Base-by-base conservation (phyloP, 2,113 vertebrate genomes). In the Chunga burmeisteri region DNA sequence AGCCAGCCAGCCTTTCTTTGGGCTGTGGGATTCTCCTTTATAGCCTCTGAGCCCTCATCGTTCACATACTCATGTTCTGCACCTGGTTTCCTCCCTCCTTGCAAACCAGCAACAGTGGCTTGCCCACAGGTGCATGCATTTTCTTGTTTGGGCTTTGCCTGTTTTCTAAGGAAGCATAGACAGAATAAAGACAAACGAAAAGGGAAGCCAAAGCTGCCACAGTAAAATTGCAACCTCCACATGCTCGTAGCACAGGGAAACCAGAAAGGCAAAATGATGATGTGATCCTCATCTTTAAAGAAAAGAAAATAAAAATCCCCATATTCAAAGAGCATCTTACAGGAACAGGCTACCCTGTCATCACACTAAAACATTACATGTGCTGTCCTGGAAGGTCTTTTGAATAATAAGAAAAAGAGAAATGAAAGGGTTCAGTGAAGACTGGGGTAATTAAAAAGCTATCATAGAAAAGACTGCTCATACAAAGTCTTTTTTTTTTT, bases 21-120 rank as follows among this genome's bases (percentile, higher is more conserved):
- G 14, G 0, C 26, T 62, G 0, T n/a, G 30, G 29, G 34, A 36
- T 32, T 49, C 77, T 68, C 55, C 40, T 56, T 74, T 36, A 62
- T 0, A 49, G 22, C 19, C 44, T 84, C 25, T 10, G 25, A 81
- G n/a, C 19, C 44, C n/a, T n/a, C n/a, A 11, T 2, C 0, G 0
- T 52, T 75, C 65, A 52, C 10, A 21, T 3, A 2, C 14, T 78
- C 30, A 15, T 12, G 9, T 18, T 49, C 63, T 74, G 26, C 78
- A n/a, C 56, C 70, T 88, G 36, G 6, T 36, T 62, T 73, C 29
- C 34, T 23, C 63, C 16, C 50, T 84, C 72, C 36, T 66, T 87
- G 30, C 38, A 55, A 81, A 66, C 18, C 46, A 66, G 34, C 59
- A 73, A 42, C 53, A 84, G 6, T 6, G 11, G 7, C 11, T 50